Conservation (phyloP, 2,888 invertebrate species). For the Tubulanus polymorphus region DNA sequence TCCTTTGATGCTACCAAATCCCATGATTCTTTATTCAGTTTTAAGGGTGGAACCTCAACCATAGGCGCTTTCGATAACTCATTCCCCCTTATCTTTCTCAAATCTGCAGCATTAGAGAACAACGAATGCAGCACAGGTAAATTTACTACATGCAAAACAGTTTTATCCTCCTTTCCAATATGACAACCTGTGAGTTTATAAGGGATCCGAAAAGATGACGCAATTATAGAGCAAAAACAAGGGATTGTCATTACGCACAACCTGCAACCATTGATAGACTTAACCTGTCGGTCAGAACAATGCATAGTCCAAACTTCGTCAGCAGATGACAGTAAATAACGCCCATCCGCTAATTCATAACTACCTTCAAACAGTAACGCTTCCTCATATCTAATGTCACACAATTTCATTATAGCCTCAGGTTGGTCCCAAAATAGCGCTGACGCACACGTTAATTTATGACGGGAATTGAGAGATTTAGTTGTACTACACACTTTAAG, state of each 20-base stretch:
- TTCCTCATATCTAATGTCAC: neutral
- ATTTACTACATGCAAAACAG: neutral
- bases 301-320: neutral
- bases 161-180: neutral
- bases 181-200: constrained; percentile 1
- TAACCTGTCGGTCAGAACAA: neutral
- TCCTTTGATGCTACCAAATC: neutral
- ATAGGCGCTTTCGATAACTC: neutral
- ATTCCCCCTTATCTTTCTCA: neutral
- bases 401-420: neutral
- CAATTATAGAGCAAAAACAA: neutral
- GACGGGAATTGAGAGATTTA: neutral
- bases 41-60: neutral
- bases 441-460: neutral
- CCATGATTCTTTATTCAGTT: neutral
- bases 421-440: neutral
- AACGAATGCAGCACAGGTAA: neutral
- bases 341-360: neutral
- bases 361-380: neutral
- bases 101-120: neutral
- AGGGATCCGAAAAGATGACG: neutral
- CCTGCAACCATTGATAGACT: neutral
- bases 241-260: neutral
- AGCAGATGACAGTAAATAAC: neutral
- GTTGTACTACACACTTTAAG: neutral